Conservation (phyloP, 2,797 vertebrate genomes). For the Chelonia mydas region DNA sequence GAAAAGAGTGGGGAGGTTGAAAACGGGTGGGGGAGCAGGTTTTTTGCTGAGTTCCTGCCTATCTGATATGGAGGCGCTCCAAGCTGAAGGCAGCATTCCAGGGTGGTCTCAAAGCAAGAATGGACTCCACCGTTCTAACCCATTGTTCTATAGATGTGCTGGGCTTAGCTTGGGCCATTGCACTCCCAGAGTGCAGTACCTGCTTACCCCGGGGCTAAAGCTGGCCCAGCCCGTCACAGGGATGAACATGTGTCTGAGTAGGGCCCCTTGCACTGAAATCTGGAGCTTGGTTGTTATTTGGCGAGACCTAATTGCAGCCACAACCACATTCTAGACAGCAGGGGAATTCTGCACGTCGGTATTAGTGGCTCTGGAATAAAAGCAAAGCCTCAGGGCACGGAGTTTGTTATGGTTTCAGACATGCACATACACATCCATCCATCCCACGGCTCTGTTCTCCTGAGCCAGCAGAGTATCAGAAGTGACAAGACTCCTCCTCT, state of each 20-base stretch:
- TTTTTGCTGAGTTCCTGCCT: neutral
- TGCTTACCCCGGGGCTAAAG: neutral
- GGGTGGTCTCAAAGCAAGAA: neutral
- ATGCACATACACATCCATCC: neutral
- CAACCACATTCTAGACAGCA: slow-evolving; percentile 19
- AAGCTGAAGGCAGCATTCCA: neutral
- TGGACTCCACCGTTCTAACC: neutral
- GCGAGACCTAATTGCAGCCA: slow-evolving; percentile 13
- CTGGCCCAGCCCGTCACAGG: neutral
- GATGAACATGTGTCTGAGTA: neutral
- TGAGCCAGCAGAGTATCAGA: slow-evolving; percentile 25
- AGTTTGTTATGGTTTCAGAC: slow-evolving; percentile 54
- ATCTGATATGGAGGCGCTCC: neutral
- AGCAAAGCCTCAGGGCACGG: slow-evolving; percentile 47
- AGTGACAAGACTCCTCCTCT: slow-evolving; percentile 54
- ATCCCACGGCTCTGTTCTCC: neutral
- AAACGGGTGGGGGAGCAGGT: neutral
- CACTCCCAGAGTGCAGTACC: neutral
- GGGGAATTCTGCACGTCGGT: slow-evolving; percentile 40
- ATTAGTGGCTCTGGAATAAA: slow-evolving; percentile 51
- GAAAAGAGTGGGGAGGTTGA: neutral
- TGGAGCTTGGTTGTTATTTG: neutral
- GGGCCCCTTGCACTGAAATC: rapidly evolving
- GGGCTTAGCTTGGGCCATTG: neutral
- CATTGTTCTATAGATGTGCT: neutral